phyloP scores from a whole-genome alignment of 2,888 invertebrate species.

The Axea sp. region DNA sequence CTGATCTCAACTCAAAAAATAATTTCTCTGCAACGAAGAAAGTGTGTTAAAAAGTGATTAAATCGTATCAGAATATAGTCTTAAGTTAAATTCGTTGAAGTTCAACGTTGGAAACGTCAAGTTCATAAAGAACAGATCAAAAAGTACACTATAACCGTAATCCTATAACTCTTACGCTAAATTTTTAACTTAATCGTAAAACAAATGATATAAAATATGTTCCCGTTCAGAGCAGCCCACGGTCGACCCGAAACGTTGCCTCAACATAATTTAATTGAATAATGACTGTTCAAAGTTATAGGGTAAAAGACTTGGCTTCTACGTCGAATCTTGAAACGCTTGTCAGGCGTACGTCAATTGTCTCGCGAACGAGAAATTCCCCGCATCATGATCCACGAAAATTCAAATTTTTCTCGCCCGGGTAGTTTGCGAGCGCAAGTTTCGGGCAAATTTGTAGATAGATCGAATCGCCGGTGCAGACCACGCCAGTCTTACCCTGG shows the following conservation, averaged over 20 bases:
- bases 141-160: too few relatives aligned
- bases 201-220: too few relatives aligned
- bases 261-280: constrained; percentile 32
- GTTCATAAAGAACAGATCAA: too few relatives aligned
- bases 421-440: constrained; percentile 49
- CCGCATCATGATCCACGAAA: constrained; percentile 20
- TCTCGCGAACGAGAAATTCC: constrained; percentile 9
- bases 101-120: too few relatives aligned
- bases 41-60: too few relatives aligned
- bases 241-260: neutral
- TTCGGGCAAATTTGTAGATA: constrained; percentile 68
- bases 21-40: too few relatives aligned
- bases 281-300: constrained; percentile 8
- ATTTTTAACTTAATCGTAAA: too few relatives aligned
- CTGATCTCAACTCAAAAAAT: too few relatives aligned
- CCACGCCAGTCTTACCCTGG: constrained; percentile 70
- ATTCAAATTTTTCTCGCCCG: constrained; percentile 30
- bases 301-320: constrained; percentile 3
- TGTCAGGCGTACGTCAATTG: constrained; percentile 43
- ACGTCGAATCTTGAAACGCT: constrained; percentile 4
- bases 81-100: too few relatives aligned
- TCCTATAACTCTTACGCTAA: too few relatives aligned
- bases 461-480: constrained; percentile 69
- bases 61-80: too few relatives aligned
- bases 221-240: too few relatives aligned